phyloP scores from a whole-genome alignment of 2,113 vertebrate genomes.

The Hippolais icterina region DNA sequence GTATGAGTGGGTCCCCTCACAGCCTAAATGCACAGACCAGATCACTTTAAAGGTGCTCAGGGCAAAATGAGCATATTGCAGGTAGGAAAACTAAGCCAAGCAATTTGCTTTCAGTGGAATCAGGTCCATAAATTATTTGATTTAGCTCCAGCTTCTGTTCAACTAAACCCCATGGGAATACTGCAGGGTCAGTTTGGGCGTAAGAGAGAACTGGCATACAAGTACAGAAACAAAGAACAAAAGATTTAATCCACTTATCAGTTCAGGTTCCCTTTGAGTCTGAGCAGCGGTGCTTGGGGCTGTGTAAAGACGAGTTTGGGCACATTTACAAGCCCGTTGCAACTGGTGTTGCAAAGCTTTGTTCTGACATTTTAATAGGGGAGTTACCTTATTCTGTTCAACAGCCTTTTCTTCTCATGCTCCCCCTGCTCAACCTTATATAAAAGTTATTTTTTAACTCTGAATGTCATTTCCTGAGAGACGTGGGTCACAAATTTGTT shows the following conservation, averaged over 20 bases:
- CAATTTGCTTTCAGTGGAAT: neutral
- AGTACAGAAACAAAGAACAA: neutral
- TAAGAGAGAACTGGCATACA: neutral
- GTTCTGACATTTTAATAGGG: conserved; percentile 26
- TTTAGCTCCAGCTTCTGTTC: neutral
- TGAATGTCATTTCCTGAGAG: conserved; percentile 34
- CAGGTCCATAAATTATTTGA: neutral
- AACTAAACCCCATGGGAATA: neutral
- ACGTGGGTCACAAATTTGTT: conserved; percentile 21
- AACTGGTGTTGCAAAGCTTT: neutral
- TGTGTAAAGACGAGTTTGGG: neutral
- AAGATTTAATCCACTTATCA: neutral
- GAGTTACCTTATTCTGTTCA: conserved; percentile 5
- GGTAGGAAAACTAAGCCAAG: neutral
- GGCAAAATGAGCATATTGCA: neutral
- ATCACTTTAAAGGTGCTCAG: neutral
- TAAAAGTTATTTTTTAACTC: conserved; percentile 28
- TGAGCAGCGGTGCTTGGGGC: neutral
- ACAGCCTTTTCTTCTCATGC: neutral
- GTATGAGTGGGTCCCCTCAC: neutral
- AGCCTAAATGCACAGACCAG: neutral
- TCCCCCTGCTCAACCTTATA: neutral
- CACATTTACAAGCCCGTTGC: neutral
- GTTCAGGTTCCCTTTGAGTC: conserved; percentile 20
- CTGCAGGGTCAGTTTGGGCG: neutral